A percentile compares a stretch with the other conserved stretches of the same genome.
Evolutionary conservation across 2,888 invertebrate genomes (phyloP).

Genomic region (Philonicus albiceps): DNA sequence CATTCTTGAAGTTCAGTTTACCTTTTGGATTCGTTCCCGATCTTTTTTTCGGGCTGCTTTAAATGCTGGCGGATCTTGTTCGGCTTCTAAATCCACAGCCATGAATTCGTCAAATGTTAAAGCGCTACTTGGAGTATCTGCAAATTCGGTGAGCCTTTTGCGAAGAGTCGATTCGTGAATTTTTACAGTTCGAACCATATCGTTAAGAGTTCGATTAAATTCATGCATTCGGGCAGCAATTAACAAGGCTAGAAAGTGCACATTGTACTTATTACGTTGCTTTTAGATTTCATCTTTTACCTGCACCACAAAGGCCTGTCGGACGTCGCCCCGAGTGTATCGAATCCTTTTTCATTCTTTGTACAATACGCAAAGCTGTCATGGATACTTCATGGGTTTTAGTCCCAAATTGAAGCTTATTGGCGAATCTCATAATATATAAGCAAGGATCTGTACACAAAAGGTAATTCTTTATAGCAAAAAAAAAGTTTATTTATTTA

Average conservation of each 20-base stretch:
- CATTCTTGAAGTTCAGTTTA: not conserved
- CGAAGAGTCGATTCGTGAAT: constrained; percentile 93
- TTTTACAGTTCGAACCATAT: constrained; percentile 93
- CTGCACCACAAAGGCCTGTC: constrained; percentile 97
- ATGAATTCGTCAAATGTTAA: constrained; percentile 96
- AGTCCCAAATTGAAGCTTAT: constrained; percentile 88
- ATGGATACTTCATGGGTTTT: constrained; percentile 95
- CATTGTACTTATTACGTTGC: not conserved
- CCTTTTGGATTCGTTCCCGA: constrained; percentile 82
- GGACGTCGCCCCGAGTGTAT: constrained; percentile 96
- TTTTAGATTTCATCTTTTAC: constrained; percentile 63
- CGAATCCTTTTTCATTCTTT: constrained; percentile 98
- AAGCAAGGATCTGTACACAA: constrained; percentile 85
- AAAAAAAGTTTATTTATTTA: no score
- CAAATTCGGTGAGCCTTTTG: constrained; percentile 92
- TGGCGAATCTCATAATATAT: constrained; percentile 94
- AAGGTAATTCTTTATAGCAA: no score
- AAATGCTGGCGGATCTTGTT: constrained; percentile 94
- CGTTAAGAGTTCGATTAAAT: constrained; percentile 83
- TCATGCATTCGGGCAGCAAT: constrained; percentile 94
- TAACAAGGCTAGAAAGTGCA: constrained; percentile 74
- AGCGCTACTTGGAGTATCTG: constrained; percentile 94
- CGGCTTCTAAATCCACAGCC: constrained; percentile 94
- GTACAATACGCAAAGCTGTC: constrained; percentile 92
- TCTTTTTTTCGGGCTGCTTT: constrained; percentile 89